Percentiles rank a stretch among this genome's conserved stretches.
Evolutionary conservation across 2,888 invertebrate genomes (phyloP).

Genomic region (Nephrocerus scutellatus): DNA sequence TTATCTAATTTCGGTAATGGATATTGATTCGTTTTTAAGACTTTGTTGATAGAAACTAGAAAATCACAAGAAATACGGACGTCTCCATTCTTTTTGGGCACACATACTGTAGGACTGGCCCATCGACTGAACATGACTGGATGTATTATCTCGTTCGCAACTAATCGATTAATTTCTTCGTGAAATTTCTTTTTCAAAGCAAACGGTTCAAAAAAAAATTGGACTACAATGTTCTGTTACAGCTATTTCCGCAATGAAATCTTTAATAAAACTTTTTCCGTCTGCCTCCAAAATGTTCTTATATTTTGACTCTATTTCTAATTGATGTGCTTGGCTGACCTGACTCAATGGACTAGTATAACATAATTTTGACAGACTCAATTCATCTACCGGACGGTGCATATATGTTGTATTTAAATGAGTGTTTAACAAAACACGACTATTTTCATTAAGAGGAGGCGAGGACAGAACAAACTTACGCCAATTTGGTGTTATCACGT

Average conservation of each 20-base stretch:
- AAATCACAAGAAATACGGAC: slow-evolving; percentile 23
- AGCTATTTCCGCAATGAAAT: slow-evolving; percentile 2
- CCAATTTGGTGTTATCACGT: slow-evolving; percentile 1
- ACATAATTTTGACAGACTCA: too few relatives aligned
- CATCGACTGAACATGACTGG: slow-evolving; percentile 23
- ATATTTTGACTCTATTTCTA: slow-evolving; percentile 1
- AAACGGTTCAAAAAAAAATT: slow-evolving; percentile 23
- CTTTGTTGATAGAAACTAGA: slow-evolving; percentile 23
- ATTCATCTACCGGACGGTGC: too few relatives aligned
- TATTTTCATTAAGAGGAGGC: too few relatives aligned
- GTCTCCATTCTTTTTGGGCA: slow-evolving; percentile 24
- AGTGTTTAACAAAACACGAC: too few relatives aligned
- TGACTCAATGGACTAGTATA: too few relatives aligned
- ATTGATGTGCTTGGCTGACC: neutral
- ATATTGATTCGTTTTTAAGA: slow-evolving; percentile 23
- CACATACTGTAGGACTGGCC: slow-evolving; percentile 31
- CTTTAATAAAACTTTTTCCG: slow-evolving; percentile 2
- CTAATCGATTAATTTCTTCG: slow-evolving; percentile 18
- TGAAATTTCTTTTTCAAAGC: slow-evolving; percentile 13
- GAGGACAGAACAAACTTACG: too few relatives aligned
- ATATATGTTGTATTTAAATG: too few relatives aligned
- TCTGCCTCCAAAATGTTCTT: slow-evolving; percentile 1
- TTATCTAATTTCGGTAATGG: slow-evolving; percentile 21
- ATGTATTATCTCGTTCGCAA: slow-evolving; percentile 1
- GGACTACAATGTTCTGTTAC: too few relatives aligned